Conservation (phyloP, 2,888 invertebrate genomes). For the Rosalia funebris region DNA sequence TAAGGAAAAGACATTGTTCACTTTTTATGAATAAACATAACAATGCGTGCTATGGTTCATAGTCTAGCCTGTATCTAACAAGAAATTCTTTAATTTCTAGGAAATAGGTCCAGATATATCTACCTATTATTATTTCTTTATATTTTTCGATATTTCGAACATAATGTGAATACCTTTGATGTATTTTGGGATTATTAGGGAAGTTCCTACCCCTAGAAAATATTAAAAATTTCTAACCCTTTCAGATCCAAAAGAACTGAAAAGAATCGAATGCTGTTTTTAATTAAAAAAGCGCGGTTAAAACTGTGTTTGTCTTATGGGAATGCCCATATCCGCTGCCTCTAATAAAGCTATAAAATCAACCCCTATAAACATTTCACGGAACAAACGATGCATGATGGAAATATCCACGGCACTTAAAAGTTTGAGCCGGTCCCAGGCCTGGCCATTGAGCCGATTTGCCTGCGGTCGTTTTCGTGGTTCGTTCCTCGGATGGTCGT, state of each 20-base stretch:
- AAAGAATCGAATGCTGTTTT: neutral
- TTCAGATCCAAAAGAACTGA: neutral
- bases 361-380: conserved; percentile 6
- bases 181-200: too few species aligned
- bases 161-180: too few species aligned
- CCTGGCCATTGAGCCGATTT: conserved; percentile 35
- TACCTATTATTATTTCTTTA: too few species aligned
- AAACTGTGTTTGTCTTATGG: neutral
- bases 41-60: too few species aligned
- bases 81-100: too few species aligned
- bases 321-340: neutral
- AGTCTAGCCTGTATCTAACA: too few species aligned
- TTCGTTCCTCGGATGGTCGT: conserved; percentile 35
- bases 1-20: too few species aligned
- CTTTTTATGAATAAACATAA: too few species aligned
- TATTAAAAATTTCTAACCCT: too few species aligned
- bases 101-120: too few species aligned
- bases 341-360: conserved; percentile 13
- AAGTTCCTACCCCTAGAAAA: too few species aligned
- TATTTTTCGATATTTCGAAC: too few species aligned
- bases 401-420: conserved; percentile 27
- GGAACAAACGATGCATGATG: conserved; percentile 17
- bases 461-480: conserved; percentile 41
- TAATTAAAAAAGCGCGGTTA: neutral
- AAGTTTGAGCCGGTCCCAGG: conserved; percentile 1